phyloP scores from a whole-genome alignment of 2,888 invertebrate genomes.

The Pseudanteris insignis region DNA sequence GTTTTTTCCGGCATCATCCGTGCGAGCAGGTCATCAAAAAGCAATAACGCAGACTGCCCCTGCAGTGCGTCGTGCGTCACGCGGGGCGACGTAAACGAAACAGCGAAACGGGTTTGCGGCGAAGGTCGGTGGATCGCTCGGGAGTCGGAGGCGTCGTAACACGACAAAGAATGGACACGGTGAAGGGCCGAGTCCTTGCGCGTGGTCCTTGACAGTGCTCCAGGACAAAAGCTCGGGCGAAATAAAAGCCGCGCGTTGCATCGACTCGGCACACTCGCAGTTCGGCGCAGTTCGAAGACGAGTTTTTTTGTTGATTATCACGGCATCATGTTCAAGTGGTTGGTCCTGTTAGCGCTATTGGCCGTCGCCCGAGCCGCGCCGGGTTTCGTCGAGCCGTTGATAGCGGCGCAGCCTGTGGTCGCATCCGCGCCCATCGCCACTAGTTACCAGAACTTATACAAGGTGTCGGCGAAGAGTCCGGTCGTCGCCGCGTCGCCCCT shows the following conservation, averaged over 20 bases:
- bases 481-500: slow-evolving; percentile 63
- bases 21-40: neutral
- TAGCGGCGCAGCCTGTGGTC: slow-evolving; percentile 65
- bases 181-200: slow-evolving; percentile 37
- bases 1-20: too few species aligned
- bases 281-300: too few species aligned
- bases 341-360: slow-evolving; percentile 49
- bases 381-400: slow-evolving; percentile 54
- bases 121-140: slow-evolving; percentile 13
- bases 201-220: slow-evolving; percentile 35
- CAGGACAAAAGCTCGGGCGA: slow-evolving; percentile 17
- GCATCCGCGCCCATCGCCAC: slow-evolving; percentile 65
- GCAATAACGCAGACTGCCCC: neutral
- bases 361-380: slow-evolving; percentile 65
- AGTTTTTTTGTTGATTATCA: neutral
- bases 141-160: too few species aligned
- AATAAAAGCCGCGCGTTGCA: slow-evolving; percentile 24
- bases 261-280: slow-evolving; percentile 11
- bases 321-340: slow-evolving; percentile 53
- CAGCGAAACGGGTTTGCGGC: slow-evolving; percentile 20
- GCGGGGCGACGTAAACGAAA: neutral
- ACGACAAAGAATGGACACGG: slow-evolving; percentile 22
- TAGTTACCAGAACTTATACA: slow-evolving; percentile 69
- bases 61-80: slow-evolving; percentile 20
- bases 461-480: slow-evolving; percentile 50